Conservation (phyloP, 2,888 invertebrate species). For the Clunio marinus region DNA sequence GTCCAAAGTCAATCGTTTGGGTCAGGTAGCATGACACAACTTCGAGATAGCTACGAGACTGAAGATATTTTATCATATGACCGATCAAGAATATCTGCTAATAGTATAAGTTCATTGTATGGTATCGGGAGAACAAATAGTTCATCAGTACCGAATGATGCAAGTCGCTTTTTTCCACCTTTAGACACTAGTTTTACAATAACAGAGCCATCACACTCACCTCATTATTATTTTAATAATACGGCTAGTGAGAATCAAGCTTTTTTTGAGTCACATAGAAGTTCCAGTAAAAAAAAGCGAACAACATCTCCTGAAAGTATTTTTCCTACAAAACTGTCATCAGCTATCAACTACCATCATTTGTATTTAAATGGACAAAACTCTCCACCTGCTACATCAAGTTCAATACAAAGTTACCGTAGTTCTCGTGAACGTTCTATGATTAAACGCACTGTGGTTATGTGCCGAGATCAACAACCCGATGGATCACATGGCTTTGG, state of each 20-base stretch:
- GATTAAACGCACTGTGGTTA: constrained; percentile 72
- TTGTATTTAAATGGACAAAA: constrained; percentile 48
- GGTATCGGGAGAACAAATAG: constrained; percentile 53
- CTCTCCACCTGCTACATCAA: constrained; percentile 72
- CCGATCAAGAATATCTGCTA: constrained; percentile 43
- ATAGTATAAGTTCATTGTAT: constrained; percentile 53
- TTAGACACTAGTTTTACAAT: constrained; percentile 80
- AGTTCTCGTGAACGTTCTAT: constrained; percentile 59
- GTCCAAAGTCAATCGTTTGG: constrained; percentile 35
- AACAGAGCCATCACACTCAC: constrained; percentile 71
- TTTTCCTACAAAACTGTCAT: constrained; percentile 57
- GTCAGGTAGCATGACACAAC: constrained; percentile 41
- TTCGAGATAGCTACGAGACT: constrained; percentile 51
- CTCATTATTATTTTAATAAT: constrained; percentile 57
- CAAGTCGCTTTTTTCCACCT: constrained; percentile 47
- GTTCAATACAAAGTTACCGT: constrained; percentile 51
- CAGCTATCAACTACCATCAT: constrained; percentile 53
- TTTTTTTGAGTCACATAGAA: no score
- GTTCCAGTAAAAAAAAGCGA: constrained; percentile 57
- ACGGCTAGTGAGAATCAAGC: constrained; percentile 48
- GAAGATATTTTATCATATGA: constrained; percentile 46
- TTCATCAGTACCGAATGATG: constrained; percentile 42
- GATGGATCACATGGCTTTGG: constrained; percentile 82
- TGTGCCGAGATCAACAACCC: constrained; percentile 74
- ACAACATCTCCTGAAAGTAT: constrained; percentile 78